Conservation (phyloP, 2,797 vertebrate genomes). For the Lacerta agilis region DNA sequence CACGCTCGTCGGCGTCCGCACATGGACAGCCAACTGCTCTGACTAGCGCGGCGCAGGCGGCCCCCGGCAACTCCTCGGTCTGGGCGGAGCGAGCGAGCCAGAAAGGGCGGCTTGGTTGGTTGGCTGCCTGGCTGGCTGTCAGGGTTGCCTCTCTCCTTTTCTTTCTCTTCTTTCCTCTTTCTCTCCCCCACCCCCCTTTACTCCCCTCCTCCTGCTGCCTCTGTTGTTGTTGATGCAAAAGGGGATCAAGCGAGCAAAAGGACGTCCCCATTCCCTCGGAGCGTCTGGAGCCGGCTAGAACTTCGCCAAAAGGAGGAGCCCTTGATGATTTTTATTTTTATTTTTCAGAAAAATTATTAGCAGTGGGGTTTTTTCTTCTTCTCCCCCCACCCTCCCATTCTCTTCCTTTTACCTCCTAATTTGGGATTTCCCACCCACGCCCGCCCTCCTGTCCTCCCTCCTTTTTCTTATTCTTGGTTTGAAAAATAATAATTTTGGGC, state of each 20-base stretch:
- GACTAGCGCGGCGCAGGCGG: conserved; percentile 48
- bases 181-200: neutral
- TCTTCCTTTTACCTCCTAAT: neutral
- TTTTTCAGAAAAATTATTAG: neutral
- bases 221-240: neutral
- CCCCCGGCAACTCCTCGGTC: conserved; percentile 33
- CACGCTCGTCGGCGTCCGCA: conserved; percentile 76
- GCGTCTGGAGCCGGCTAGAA: neutral
- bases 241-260: neutral
- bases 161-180: neutral
- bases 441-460: no score
- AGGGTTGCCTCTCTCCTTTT: neutral
- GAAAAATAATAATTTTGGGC: neutral
- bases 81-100: conserved; percentile 23
- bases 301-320: neutral
- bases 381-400: no score
- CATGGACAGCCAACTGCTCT: conserved; percentile 75
- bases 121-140: no score
- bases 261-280: neutral
- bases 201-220: no score
- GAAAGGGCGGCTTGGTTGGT: neutral
- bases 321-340: neutral
- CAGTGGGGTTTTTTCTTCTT: neutral
- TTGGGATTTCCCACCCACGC: neutral
- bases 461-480: neutral